Percentiles rank a stretch among this genome's conserved stretches.
phyloP scores from a whole-genome alignment of 2,797 vertebrate species.

The Rhinella marina region DNA sequence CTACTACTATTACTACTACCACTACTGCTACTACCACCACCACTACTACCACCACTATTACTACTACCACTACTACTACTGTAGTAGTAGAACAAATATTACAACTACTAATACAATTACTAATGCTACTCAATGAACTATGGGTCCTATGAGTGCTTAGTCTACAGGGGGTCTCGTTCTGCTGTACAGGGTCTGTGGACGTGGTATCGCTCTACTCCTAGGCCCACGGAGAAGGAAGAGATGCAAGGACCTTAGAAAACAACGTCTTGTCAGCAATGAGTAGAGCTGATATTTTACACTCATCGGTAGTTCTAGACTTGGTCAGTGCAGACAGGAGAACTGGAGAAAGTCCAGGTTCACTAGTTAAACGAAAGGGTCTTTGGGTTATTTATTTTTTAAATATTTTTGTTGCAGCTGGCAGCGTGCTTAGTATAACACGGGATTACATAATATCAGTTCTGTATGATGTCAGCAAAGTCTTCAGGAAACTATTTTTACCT shows the following conservation, averaged over 20 bases:
- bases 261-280: constrained; percentile 26
- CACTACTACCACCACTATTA: too few relatives aligned
- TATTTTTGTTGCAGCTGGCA: constrained; percentile 26
- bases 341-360: constrained; percentile 18
- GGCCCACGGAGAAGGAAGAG: not conserved
- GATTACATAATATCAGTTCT: constrained; percentile 31
- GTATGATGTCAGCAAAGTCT: constrained; percentile 27
- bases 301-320: constrained; percentile 10
- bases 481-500: constrained; percentile 22
- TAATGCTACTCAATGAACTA: too few relatives aligned
- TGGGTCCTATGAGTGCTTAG: too few relatives aligned
- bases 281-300: constrained; percentile 34
- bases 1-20: too few relatives aligned
- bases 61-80: too few relatives aligned
- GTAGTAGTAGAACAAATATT: too few relatives aligned
- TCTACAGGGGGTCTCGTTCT: too few relatives aligned
- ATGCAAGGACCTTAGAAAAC: constrained; percentile 26
- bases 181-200: too few relatives aligned
- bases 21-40: too few relatives aligned
- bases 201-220: too few relatives aligned
- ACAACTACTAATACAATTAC: too few relatives aligned
- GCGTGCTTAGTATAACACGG: constrained; percentile 27
- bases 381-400: constrained; percentile 20
- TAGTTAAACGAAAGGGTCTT: not conserved
- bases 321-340: not conserved